Evolutionary conservation across 2,797 vertebrate species (phyloP), one percentile per base, ranked within the genome.

Genomic region (Rhinophrynus dorsalis): DNA sequence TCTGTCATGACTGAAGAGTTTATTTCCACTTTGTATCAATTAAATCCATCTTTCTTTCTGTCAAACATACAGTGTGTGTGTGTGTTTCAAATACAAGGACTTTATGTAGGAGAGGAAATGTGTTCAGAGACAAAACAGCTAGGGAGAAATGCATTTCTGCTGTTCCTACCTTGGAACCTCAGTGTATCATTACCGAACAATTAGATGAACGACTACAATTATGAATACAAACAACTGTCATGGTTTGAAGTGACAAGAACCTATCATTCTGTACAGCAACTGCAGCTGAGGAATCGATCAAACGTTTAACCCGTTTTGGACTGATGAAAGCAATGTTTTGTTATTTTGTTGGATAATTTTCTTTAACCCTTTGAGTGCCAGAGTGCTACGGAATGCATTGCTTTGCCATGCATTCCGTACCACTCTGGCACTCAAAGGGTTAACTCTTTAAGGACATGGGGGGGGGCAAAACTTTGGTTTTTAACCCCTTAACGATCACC

Each of bases 171-270:
- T 54, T 48, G 24, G 44, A 27, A 1, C 64, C 67, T 42, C 33
- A 69, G 26, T 57, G 17, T 69, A 51, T 69, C 50, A 61, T 69
- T 69, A 69, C 21, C 20, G 57, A 61, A 61, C 67, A 69, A 69
- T 69, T 69, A 69, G 18, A 26, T 33, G 57, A 33, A 40, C 26
- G 26, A 61, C 47, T 69, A 23, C 48, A 35, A 45, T 44, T 68
- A 50, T 37, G 17, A n/a, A 35, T 51, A 13, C 37, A 61, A 69
- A 59, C 67, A 60, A 40, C 45, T 59, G 55, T 58, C 66, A 69
- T 18, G 18, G 23, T 33, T 21, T 26, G 24, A 26, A 57, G 2
- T 32, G 47, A 51, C 56, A 54, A 32, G 37, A 26, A 26, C 48
- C 67, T 51, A 27, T 68, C 56, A 40, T 24, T 68, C 33, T 15